These are phyloP conservation scores for Cryptotis parvus DNA, from an alignment of 2,113 vertebrate genomes.

Conservation along the genomic window DNA sequence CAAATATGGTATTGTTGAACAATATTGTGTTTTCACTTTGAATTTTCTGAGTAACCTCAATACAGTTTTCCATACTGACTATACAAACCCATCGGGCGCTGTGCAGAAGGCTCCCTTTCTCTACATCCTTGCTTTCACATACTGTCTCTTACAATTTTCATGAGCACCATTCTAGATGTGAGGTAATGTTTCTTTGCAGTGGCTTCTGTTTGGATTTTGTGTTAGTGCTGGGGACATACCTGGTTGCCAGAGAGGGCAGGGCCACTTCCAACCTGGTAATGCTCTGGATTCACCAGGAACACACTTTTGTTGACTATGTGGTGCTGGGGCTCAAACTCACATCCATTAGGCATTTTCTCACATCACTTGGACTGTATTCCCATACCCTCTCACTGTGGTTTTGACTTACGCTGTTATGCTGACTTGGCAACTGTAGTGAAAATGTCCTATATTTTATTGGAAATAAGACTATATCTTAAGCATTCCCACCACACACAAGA, in stretches of 20 bases:
- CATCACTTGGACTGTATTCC: no score
- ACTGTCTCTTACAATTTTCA: background rate
- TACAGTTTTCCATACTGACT: background rate
- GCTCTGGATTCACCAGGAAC: no score
- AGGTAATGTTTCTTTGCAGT: no score
- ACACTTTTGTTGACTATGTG: no score
- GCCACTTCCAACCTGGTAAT: no score
- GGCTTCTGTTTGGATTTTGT: no score
- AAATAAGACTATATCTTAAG: slow-evolving; percentile 38
- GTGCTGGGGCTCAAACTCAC: no score
- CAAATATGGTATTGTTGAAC: background rate
- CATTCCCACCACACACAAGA: background rate
- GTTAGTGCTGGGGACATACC: no score
- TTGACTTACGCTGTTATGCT: slow-evolving; percentile 29
- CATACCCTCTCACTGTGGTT: background rate
- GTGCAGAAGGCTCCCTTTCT: background rate
- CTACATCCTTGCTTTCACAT: background rate
- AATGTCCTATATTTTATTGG: background rate
- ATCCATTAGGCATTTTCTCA: no score
- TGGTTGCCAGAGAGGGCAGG: no score
- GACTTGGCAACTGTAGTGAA: slow-evolving; percentile 19
- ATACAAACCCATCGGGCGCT: background rate
- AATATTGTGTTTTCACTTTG: background rate
- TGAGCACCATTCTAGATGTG: no score
- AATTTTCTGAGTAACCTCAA: background rate